Conservation (phyloP, 2,113 vertebrate genomes). For the Rhagologus leucostigma region DNA sequence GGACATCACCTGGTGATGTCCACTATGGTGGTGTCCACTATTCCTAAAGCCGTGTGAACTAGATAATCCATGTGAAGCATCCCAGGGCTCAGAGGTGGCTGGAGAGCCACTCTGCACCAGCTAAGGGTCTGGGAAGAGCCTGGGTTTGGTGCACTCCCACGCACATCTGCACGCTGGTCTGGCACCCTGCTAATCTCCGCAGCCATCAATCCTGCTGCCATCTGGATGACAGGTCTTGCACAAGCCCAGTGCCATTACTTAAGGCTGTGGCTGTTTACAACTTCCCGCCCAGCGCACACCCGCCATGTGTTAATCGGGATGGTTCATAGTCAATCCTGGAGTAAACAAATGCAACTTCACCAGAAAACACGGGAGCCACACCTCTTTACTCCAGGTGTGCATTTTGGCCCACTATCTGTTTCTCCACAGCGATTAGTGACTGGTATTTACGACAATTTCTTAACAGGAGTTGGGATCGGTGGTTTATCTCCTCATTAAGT, state of each 20-base stretch:
- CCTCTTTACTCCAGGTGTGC: conserved; percentile 44
- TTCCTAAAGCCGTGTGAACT: accelerated
- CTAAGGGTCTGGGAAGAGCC: not conserved
- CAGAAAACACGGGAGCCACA: conserved; percentile 8
- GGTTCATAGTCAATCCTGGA: conserved; percentile 2
- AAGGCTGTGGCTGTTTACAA: conserved; percentile 51
- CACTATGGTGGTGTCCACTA: not conserved
- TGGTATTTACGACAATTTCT: conserved; percentile 55
- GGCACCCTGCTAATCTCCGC: not conserved
- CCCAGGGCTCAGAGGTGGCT: not conserved
- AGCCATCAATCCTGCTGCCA: conserved; percentile 36
- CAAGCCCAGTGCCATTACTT: conserved; percentile 37
- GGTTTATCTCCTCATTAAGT: conserved; percentile 53
- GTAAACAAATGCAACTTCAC: conserved; percentile 58
- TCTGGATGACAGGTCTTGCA: conserved; percentile 42
- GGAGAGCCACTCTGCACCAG: accelerated
- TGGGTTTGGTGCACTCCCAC: not conserved
- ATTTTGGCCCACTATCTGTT: conserved; percentile 46
- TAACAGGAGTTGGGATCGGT: conserved; percentile 37
- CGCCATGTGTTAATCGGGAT: not conserved
- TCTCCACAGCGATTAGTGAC: conserved; percentile 27
- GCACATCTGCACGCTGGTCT: not conserved
- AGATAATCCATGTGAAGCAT: not conserved
- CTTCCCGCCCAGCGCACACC: conserved; percentile 41
- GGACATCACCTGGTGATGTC: not conserved